Base-by-base conservation (phyloP, 2,797 vertebrate genomes). In the Lindbergichthys nudifrons region DNA sequence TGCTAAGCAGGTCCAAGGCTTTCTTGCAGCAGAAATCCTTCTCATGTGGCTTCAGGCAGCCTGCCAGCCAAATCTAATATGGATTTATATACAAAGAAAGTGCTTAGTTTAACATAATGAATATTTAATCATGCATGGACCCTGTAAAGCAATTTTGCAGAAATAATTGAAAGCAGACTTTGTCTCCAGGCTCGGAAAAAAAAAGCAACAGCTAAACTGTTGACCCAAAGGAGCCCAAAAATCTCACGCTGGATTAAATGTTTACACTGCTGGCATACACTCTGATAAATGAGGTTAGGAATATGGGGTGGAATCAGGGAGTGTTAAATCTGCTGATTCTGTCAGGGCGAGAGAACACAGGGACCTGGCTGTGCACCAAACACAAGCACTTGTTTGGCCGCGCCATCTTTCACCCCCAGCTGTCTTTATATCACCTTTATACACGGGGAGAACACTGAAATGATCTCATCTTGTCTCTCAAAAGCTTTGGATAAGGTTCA, bases 161-260 rank as follows among this genome's bases (percentile, higher is more conserved):
- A 90, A 96, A 95, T 97, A 96, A 97, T 96, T 95, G 95, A 96
- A 96, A 93, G 94, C 95, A 95, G 95, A 92, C 93, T 95, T 94
- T 95, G 94, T 94, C 93, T 96, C 83, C 88, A 92, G 93, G 85
- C 90, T 88, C 79, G 87, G 81, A 4, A 92, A 84, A 80, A 77
- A 85, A 89, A 91, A 61, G 76, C 62, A 83, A 77, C 80, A 83
- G 93, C 92, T 93, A 94, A 95, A 95, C 90, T 93, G 78, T 92
- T 96, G 96, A 95, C 95, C 95, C 82, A 89, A 91, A 89, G 81
- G 92, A 92, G 86, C 85, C 92, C 78, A 83, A 90, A 94, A 94
- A 92, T 92, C 90, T 90, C 80, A 91, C 66, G 87, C 94, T 87
- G 88, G 90, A 93, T 92, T 95, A 96, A 94, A 94, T 93, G 91